These are phyloP conservation scores for Polypterus senegalus DNA, from an alignment of 2,113 vertebrate species.

Conservation along the genomic window DNA sequence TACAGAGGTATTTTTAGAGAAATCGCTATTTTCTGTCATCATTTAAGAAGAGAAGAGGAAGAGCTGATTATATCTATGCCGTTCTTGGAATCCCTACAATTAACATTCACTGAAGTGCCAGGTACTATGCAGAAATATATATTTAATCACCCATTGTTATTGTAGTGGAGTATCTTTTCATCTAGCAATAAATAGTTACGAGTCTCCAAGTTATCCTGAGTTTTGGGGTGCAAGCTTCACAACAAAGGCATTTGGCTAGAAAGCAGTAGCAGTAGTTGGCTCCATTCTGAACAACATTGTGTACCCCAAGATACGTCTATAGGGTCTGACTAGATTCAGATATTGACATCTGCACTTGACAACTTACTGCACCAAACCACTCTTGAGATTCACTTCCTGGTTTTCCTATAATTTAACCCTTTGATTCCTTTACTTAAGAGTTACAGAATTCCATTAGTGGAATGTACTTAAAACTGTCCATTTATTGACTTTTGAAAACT, in stretches of 20 bases:
- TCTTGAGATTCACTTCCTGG: too few relatives aligned
- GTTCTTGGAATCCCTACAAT: constrained; percentile 23
- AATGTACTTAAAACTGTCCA: too few relatives aligned
- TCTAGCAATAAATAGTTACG: neutral
- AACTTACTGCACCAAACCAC: too few relatives aligned
- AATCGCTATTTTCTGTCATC: neutral
- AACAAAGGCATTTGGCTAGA: neutral
- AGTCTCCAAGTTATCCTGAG: neutral
- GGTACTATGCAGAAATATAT: neutral
- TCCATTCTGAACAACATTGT: too few relatives aligned
- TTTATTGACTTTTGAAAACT: too few relatives aligned
- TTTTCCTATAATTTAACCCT: too few relatives aligned
- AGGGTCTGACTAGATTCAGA: too few relatives aligned
- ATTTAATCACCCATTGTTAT: neutral
- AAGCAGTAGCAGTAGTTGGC: neutral
- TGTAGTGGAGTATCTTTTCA: neutral
- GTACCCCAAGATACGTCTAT: too few relatives aligned
- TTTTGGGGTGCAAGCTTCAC: neutral
- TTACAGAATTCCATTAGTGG: too few relatives aligned
- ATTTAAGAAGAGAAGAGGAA: constrained; percentile 20
- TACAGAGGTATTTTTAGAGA: constrained; percentile 19
- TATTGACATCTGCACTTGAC: too few relatives aligned
- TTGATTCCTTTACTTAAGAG: too few relatives aligned
- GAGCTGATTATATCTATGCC: constrained; percentile 28
- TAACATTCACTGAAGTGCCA: neutral